Conservation (phyloP, 1,140 invertebrate species). For the Luehdorfia chinensis region DNA sequence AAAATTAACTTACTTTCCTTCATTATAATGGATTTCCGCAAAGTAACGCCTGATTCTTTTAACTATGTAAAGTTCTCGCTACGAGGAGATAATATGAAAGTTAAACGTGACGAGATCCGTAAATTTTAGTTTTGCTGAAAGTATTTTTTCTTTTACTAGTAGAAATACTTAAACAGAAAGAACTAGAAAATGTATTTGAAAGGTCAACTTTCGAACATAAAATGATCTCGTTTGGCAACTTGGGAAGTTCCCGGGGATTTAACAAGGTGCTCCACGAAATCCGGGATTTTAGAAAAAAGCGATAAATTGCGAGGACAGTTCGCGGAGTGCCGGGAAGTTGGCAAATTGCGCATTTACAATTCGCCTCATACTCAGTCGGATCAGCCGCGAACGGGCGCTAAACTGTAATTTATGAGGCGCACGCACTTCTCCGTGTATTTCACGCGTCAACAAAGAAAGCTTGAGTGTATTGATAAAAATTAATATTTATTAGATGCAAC, state of each 20-base stretch:
- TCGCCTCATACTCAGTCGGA: constrained; percentile 37
- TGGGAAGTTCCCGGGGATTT: constrained; percentile 30
- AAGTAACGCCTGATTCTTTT: too few species aligned
- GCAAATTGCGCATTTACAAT: constrained; percentile 61
- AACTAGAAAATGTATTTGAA: constrained; percentile 19
- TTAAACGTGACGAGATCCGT: too few species aligned
- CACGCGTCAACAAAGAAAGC: too few species aligned
- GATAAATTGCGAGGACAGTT: constrained; percentile 35
- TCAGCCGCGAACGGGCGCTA: constrained; percentile 17
- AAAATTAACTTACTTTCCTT: too few species aligned
- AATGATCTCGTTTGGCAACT: constrained; percentile 30
- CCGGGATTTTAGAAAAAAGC: constrained; percentile 32
- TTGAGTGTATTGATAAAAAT: too few species aligned
- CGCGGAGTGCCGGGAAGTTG: constrained; percentile 32
- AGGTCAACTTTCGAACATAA: constrained; percentile 4
- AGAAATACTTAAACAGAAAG: too few species aligned
- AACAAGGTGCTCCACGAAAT: constrained; percentile 35
- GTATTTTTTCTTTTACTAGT: too few species aligned
- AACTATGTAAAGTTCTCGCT: too few species aligned
- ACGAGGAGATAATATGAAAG: too few species aligned
- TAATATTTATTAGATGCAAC: too few species aligned
- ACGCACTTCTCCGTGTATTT: constrained; percentile 29
- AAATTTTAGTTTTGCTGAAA: too few species aligned
- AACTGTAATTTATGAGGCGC: constrained; percentile 55
- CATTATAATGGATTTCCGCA: too few species aligned